Conservation (phyloP, 2,113 vertebrate genomes). For the Hippocampus zosterae region DNA sequence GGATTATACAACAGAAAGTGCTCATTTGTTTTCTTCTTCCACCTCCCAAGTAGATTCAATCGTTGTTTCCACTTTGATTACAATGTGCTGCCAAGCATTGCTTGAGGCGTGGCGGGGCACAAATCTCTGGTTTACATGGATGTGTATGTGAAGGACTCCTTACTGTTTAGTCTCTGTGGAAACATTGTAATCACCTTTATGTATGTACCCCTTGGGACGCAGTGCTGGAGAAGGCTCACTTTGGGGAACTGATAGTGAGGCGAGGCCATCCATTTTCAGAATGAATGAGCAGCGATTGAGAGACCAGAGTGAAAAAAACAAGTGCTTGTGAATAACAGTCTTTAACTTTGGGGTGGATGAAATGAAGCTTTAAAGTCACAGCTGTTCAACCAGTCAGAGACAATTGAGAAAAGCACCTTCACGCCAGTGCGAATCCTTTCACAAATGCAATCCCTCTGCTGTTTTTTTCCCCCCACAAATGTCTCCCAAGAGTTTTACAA, state of each 20-base stretch:
- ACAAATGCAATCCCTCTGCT: conserved; percentile 2
- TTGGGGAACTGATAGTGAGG: conserved; percentile 33
- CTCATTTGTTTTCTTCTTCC: conserved; percentile 36
- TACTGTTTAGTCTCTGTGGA: conserved; percentile 74
- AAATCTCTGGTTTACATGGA: conserved; percentile 66
- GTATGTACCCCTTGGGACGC: conserved; percentile 41
- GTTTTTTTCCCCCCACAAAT: conserved; percentile 21
- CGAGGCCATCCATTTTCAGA: conserved; percentile 41
- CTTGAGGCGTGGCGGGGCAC: conserved; percentile 57
- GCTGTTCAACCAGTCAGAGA: background rate
- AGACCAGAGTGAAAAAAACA: conserved; percentile 12
- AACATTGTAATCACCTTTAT: conserved; percentile 69
- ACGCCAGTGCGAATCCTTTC: background rate
- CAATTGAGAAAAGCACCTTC: conserved; percentile 4
- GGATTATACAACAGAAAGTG: conserved; percentile 22
- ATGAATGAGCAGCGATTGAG: conserved; percentile 38
- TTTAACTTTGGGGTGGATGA: conserved; percentile 9
- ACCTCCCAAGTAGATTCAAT: conserved; percentile 34
- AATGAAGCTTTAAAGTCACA: conserved; percentile 11
- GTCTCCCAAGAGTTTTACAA: conserved; percentile 26
- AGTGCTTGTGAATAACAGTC: background rate
- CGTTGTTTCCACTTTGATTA: conserved; percentile 57
- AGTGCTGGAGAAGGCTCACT: conserved; percentile 34
- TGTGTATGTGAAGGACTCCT: conserved; percentile 58
- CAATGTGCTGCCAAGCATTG: conserved; percentile 66